Base-by-base conservation (phyloP, 2,888 invertebrate genomes). In the Epistrophe grossulariae region DNA sequence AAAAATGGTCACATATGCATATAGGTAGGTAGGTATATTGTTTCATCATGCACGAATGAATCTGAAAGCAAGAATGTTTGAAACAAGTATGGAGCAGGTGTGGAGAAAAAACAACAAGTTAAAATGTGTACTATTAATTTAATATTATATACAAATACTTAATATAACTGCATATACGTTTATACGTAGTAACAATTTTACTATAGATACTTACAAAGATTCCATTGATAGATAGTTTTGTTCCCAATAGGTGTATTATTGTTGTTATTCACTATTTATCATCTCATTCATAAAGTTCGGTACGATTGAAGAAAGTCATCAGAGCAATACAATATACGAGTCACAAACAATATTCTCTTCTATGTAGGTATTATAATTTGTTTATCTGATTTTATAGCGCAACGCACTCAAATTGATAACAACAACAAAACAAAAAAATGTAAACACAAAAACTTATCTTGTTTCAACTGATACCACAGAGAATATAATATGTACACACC, bases 181-280 rank as follows among this genome's bases (percentile, higher is more conserved):
- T n/a, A 55, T 4, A 24, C 24, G n/a, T n/a, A 19, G 8, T 2
- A 15, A 43, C 8, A 9, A 31, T 38, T 13, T 35, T 55, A 68
- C 38, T 52, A 38, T 57, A 40, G 40, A 40, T 81, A 84, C 84
- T 84, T 77, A 84, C 84, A 80, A 80, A 68, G 72, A 60, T 80
- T 80, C 77, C 84, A 80, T 84, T 68, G 80, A 84, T 77, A 50
- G 64, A 17, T 52, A 50, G 4, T 73, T 48, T 45, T 55, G 7
- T 15, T n/a, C 74, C 24, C 74, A 62, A 24, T 66, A 72, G 57
- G 68, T 80, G 72, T 35, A 9, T 24, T 66, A 45, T 31, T 31
- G 28, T 59, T 76, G 15, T 57, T 43, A 74, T 64, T 79, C 76
- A 59, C 80, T 43, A 19, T 43, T 35, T 55, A 68, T 55, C 77